Evolutionary conservation across 2,888 invertebrate species (phyloP).

Genomic region (Drosophila silvestris): DNA sequence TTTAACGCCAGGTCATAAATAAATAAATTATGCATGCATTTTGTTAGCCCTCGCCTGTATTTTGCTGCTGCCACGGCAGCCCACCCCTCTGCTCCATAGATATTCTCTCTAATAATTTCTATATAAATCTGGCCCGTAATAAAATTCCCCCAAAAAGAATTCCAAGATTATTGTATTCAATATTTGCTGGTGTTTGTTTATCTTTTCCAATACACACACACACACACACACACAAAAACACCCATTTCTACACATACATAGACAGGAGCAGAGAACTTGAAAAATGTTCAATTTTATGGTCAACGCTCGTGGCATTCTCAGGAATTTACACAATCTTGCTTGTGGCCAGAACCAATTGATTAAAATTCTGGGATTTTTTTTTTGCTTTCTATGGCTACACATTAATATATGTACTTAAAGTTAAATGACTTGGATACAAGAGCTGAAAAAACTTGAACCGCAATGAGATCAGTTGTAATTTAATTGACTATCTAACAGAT

Average conservation of each 20-base stretch:
- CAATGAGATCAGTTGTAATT: too few species aligned
- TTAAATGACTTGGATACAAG: conserved; percentile 9
- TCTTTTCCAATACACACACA: conserved; percentile 39
- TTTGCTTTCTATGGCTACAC: conserved; percentile 35
- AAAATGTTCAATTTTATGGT: conserved; percentile 78
- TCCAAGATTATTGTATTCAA: conserved; percentile 56
- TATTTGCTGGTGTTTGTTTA: conserved; percentile 67
- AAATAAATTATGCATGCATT: conserved; percentile 73
- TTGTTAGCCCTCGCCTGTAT: conserved; percentile 35
- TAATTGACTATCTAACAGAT: background rate
- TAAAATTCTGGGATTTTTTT: conserved; percentile 25
- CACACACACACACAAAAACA: conserved; percentile 4
- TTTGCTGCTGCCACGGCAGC: background rate
- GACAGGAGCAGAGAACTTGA: conserved; percentile 58
- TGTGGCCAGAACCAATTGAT: conserved; percentile 68
- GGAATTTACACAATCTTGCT: conserved; percentile 59
- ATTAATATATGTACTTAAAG: background rate
- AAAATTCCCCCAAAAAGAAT: conserved; percentile 52
- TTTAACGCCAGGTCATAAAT: conserved; percentile 63
- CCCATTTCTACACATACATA: background rate
- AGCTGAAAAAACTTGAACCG: background rate
- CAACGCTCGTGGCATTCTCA: conserved; percentile 72
- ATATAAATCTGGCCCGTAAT: conserved; percentile 51
- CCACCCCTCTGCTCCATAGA: background rate
- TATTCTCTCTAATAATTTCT: conserved; percentile 55